These are phyloP conservation scores for Eurytoma adleriae DNA, from an alignment of 2,888 invertebrate species.

Conservation along the genomic window DNA sequence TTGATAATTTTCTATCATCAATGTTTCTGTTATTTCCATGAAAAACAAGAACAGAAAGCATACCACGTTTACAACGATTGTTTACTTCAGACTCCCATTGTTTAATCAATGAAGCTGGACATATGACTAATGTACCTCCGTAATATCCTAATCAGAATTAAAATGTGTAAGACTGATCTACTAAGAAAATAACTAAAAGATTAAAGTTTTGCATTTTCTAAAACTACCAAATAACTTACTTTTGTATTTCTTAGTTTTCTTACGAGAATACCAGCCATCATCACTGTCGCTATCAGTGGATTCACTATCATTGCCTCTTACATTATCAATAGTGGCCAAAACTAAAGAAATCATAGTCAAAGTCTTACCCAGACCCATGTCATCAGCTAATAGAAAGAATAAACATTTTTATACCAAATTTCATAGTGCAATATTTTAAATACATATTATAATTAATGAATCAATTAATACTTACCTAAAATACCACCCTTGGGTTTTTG, in stretches of 20 bases:
- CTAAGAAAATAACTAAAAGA: slow-evolving; percentile 21
- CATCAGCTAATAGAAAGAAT: slow-evolving; percentile 79
- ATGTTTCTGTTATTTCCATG: slow-evolving; percentile 88
- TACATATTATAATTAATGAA: slow-evolving; percentile 8
- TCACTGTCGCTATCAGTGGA: slow-evolving; percentile 63
- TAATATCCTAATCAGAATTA: slow-evolving; percentile 64
- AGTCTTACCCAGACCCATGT: slow-evolving; percentile 91
- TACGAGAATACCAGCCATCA: slow-evolving; percentile 57
- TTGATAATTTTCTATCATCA: slow-evolving; percentile 78
- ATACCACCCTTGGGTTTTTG: slow-evolving; percentile 92
- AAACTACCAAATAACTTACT: slow-evolving; percentile 25
- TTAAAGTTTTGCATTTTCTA: neutral
- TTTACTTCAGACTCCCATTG: slow-evolving; percentile 93
- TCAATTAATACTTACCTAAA: slow-evolving; percentile 79
- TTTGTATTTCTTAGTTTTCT: slow-evolving; percentile 47
- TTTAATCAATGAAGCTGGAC: slow-evolving; percentile 92
- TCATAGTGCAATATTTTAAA: neutral
- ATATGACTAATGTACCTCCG: slow-evolving; percentile 91
- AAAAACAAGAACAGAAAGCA: slow-evolving; percentile 82
- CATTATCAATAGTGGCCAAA: slow-evolving; percentile 73
- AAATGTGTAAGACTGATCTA: slow-evolving; percentile 16
- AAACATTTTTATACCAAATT: slow-evolving; percentile 15
- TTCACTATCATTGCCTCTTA: slow-evolving; percentile 71
- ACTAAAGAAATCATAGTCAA: slow-evolving; percentile 88
- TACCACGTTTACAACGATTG: slow-evolving; percentile 80